These are phyloP conservation scores for Leucophenga maculata DNA, from an alignment of 2,888 invertebrate species.

Conservation along the genomic window DNA sequence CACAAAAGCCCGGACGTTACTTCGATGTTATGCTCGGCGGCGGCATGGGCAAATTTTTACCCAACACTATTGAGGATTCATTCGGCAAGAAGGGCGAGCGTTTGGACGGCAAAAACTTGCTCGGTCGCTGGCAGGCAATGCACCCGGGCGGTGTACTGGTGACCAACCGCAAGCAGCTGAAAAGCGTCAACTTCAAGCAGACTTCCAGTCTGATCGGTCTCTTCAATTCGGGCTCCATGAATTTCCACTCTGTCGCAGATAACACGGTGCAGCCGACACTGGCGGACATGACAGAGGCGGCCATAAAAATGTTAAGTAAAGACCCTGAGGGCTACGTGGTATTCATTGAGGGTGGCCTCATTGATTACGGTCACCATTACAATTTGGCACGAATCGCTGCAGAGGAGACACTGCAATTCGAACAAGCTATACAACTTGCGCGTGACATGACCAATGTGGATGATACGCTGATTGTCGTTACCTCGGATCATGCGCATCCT, in stretches of 20 bases:
- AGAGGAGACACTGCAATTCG: conserved; percentile 84
- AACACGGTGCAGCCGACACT: conserved; percentile 75
- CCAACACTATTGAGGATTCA: conserved; percentile 73
- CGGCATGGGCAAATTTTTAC: conserved; percentile 79
- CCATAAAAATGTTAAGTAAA: conserved; percentile 76
- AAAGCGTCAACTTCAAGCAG: conserved; percentile 70
- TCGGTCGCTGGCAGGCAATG: conserved; percentile 78
- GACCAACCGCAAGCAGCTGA: conserved; percentile 75
- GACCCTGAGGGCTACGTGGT: conserved; percentile 76
- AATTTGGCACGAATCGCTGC: conserved; percentile 78
- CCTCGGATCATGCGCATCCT: conserved; percentile 84
- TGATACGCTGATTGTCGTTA: conserved; percentile 87
- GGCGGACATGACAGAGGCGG: conserved; percentile 78
- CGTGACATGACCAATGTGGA: conserved; percentile 75
- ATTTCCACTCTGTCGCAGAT: conserved; percentile 74
- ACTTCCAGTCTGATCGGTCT: conserved; percentile 75
- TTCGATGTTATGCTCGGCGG: conserved; percentile 86
- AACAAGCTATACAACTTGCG: conserved; percentile 79
- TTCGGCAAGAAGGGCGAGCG: conserved; percentile 74
- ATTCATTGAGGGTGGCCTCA: conserved; percentile 79
- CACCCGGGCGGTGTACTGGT: conserved; percentile 75
- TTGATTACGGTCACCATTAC: conserved; percentile 84
- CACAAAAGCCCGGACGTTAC: conserved; percentile 78
- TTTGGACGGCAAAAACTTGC: conserved; percentile 78
- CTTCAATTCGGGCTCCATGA: conserved; percentile 74